Evolutionary conservation across 2,113 vertebrate genomes (phyloP).

Genomic region (Philantomba maxwellii): DNA sequence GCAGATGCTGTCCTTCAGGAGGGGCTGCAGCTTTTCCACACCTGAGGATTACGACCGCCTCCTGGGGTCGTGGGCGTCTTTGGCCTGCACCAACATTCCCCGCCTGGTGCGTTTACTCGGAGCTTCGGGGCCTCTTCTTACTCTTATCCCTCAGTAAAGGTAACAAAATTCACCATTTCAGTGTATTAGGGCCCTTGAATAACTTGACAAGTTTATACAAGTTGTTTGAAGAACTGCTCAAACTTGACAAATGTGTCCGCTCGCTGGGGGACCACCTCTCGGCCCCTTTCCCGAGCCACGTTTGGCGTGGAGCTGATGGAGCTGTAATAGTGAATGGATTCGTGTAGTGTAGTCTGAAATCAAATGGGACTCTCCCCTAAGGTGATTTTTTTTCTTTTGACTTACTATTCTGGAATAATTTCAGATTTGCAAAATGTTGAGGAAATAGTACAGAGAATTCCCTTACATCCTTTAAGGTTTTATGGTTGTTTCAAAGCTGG

Average conservation of each 20-base stretch:
- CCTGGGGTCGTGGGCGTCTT: background rate
- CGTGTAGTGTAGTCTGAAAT: background rate
- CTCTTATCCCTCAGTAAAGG: background rate
- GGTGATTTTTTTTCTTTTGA: background rate
- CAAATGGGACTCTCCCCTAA: background rate
- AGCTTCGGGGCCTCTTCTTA: accelerated
- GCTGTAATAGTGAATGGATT: background rate
- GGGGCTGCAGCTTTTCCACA: background rate
- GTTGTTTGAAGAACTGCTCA: background rate
- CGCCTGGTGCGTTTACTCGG: accelerated
- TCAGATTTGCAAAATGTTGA: background rate
- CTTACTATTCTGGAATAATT: background rate
- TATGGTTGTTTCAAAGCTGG: background rate
- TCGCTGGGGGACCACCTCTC: accelerated
- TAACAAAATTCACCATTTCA: background rate
- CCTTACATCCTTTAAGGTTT: accelerated
- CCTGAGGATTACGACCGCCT: accelerated
- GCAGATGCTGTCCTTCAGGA: accelerated
- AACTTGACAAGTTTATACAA: background rate
- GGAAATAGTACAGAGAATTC: background rate
- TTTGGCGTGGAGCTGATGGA: background rate
- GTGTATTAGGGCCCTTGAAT: accelerated
- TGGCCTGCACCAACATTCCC: background rate
- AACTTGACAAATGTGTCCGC: accelerated
- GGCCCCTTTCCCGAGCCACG: accelerated